These are phyloP conservation scores for Lasioglossum vierecki DNA, from an alignment of 2,888 invertebrate genomes.

Conservation along the genomic window DNA sequence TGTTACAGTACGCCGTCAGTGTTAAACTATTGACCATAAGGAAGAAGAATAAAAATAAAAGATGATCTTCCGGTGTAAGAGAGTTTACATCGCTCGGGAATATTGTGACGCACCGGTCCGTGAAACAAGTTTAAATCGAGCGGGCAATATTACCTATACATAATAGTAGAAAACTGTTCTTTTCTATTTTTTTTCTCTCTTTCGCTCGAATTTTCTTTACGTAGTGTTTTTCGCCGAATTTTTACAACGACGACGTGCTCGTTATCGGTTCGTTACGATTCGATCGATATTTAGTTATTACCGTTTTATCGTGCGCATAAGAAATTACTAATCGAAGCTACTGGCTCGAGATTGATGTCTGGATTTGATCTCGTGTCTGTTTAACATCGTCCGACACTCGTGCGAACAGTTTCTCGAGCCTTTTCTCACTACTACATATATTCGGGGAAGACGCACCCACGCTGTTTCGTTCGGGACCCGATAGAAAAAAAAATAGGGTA, in stretches of 20 bases:
- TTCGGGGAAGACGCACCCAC: background rate
- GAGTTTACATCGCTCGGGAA: conserved; percentile 27
- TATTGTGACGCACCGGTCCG: conserved; percentile 48
- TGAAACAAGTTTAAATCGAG: conserved; percentile 57
- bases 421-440: background rate
- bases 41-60: conserved; percentile 28
- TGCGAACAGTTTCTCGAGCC: background rate
- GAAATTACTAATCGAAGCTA: background rate
- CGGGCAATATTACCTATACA: conserved; percentile 42
- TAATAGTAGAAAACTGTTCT: conserved; percentile 4
- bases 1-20: conserved; percentile 32
- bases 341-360: background rate
- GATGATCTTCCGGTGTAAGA: conserved; percentile 46
- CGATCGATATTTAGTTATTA: background rate
- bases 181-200: conserved; percentile 14
- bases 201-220: background rate
- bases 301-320: background rate
- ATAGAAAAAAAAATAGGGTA: conserved; percentile 24
- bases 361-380: conserved; percentile 19
- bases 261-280: conserved; percentile 1
- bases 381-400: background rate
- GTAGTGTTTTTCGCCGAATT: background rate
- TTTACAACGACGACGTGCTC: background rate
- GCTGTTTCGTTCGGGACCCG: background rate
- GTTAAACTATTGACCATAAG: conserved; percentile 34